Percentiles rank a stretch among this genome's conserved stretches.
phyloP scores from a whole-genome alignment of 2,888 invertebrate species.

The Steinernema hermaphroditum region DNA sequence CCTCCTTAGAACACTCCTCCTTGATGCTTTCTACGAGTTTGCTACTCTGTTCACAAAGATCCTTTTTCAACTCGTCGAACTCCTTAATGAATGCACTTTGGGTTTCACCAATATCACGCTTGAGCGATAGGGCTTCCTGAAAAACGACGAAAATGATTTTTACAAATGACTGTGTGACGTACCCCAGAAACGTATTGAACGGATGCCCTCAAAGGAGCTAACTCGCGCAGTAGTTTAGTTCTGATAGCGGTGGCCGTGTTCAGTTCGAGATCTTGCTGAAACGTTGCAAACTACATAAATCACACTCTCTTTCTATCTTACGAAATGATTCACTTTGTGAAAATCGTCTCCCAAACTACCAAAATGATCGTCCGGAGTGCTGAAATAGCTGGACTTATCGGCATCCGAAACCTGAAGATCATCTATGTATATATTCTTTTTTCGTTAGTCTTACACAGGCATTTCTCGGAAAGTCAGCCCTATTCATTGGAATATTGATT shows the following conservation, averaged over 20 bases:
- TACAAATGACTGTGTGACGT: background rate
- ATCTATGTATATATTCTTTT: too few species aligned
- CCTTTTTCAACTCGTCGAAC: constrained; percentile 31
- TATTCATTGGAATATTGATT: constrained; percentile 36
- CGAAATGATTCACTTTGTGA: constrained; percentile 18
- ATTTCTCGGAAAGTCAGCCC: background rate
- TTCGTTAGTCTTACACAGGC: background rate
- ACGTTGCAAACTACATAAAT: background rate
- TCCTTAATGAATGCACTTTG: background rate
- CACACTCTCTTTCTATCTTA: background rate
- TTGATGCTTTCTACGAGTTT: background rate
- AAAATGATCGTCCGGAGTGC: constrained; percentile 54
- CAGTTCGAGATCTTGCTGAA: constrained; percentile 10
- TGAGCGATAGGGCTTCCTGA: background rate
- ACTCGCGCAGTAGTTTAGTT: background rate
- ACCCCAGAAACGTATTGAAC: constrained; percentile 3
- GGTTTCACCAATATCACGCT: background rate
- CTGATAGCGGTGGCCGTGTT: background rate
- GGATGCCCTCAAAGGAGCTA: background rate
- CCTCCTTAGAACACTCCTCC: background rate
- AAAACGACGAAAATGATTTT: background rate
- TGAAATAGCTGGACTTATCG: constrained; percentile 44
- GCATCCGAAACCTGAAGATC: constrained; percentile 14
- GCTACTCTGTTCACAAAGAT: background rate
- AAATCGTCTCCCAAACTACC: constrained; percentile 33